A percentile compares a stretch with the other conserved stretches of the same genome.
Conservation (phyloP, 2,113 vertebrate species). For the Hipposideros armiger region DNA sequence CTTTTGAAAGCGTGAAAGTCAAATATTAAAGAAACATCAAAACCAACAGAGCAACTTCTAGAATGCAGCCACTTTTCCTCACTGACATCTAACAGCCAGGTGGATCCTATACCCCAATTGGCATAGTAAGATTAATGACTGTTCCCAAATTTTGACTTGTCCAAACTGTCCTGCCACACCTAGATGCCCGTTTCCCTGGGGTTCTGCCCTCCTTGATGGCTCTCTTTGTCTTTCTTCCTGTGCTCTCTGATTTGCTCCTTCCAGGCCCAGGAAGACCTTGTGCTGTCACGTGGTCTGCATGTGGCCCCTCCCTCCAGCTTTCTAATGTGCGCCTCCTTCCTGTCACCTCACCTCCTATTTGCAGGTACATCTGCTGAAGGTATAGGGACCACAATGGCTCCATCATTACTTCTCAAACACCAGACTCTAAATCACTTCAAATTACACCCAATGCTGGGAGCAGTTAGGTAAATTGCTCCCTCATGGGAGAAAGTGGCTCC, state of each 20-base stretch:
- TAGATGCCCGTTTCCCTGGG: neutral
- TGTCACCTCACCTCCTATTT: neutral
- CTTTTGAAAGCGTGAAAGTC: neutral
- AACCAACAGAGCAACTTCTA: neutral
- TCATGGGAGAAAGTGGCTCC: neutral
- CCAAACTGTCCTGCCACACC: neutral
- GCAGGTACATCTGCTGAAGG: neutral
- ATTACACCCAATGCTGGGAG: neutral
- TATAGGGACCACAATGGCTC: fast-evolving
- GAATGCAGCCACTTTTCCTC: neutral
- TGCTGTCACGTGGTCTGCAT: fast-evolving
- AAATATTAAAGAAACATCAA: conserved; percentile 26
- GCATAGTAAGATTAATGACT: neutral
- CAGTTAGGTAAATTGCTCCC: conserved; percentile 28
- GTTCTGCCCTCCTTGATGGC: neutral
- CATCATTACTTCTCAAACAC: neutral
- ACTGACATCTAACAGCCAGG: too few relatives aligned
- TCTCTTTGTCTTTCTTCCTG: neutral
- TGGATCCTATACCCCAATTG: neutral
- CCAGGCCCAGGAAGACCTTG: neutral
- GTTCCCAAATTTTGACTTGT: neutral
- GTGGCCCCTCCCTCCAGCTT: neutral
- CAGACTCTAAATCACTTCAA: conserved; percentile 9
- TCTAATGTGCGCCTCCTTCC: neutral
- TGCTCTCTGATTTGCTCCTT: neutral